phyloP scores from a whole-genome alignment of 2,797 vertebrate species.

The Sternotherus odoratus region DNA sequence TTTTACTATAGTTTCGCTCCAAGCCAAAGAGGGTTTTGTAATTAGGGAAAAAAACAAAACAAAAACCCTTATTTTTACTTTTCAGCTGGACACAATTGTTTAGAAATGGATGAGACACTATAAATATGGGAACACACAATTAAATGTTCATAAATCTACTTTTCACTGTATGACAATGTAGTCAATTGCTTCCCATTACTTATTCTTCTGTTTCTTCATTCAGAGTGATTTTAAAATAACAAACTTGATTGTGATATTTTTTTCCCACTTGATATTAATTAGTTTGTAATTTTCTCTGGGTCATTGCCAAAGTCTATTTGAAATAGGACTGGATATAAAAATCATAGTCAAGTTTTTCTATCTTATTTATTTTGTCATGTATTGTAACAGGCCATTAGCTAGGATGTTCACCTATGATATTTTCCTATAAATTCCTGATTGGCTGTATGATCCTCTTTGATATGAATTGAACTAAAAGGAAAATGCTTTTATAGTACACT shows the following conservation, averaged over 20 bases:
- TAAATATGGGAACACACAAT: constrained; percentile 44
- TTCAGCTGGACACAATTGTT: background rate
- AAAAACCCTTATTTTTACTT: background rate
- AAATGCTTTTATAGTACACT: background rate
- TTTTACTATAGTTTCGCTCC: background rate
- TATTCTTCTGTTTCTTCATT: constrained; percentile 52
- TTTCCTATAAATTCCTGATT: background rate
- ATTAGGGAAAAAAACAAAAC: background rate
- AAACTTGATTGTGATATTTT: constrained; percentile 66
- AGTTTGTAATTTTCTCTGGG: constrained; percentile 67
- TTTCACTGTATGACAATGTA: constrained; percentile 22
- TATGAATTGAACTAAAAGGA: background rate
- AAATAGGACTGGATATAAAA: constrained; percentile 61
- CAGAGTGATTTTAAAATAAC: constrained; percentile 62
- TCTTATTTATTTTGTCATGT: constrained; percentile 5
- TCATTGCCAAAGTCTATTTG: constrained; percentile 38
- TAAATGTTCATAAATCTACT: background rate
- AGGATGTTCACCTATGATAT: constrained; percentile 44
- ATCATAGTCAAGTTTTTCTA: constrained; percentile 16
- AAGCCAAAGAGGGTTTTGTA: background rate
- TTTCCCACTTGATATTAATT: constrained; percentile 67
- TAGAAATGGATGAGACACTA: constrained; percentile 21
- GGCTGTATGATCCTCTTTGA: background rate
- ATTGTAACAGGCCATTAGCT: constrained; percentile 32
- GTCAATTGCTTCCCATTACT: constrained; percentile 34